Conservation (phyloP, 2,113 vertebrate genomes). For the Tupaia chinensis region DNA sequence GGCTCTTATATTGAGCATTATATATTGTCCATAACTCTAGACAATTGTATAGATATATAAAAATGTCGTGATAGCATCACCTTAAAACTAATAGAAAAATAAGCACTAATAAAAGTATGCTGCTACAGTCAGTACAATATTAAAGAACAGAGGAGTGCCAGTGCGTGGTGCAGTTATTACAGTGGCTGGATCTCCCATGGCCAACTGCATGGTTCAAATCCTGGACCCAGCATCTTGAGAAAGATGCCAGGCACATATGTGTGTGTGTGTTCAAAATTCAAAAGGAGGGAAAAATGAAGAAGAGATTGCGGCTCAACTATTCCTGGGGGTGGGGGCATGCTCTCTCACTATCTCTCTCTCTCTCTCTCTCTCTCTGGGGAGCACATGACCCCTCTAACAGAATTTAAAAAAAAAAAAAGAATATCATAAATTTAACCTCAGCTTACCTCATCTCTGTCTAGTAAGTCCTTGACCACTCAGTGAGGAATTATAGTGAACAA, state of each 20-base stretch:
- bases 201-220: no score
- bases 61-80: not conserved
- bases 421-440: slow-evolving; percentile 1
- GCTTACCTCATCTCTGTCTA: not conserved
- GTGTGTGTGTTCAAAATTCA: no score
- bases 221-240: no score
- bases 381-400: no score
- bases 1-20: not conserved
- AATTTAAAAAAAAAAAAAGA: not conserved
- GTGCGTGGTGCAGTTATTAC: no score
- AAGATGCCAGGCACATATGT: no score
- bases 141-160: not conserved
- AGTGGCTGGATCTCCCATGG: no score
- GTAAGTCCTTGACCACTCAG: not conserved
- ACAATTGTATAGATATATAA: not conserved
- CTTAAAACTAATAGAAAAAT: slow-evolving; percentile 10
- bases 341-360: no score
- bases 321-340: no score
- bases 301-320: no score
- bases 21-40: not conserved
- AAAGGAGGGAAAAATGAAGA: no score
- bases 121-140: not conserved
- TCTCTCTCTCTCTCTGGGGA: no score
- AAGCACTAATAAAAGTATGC: not conserved
- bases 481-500: not conserved